Percentiles rank a stretch among this genome's conserved stretches.
Evolutionary conservation across 2,888 invertebrate genomes (phyloP).

Genomic region (Tetramorium bicarinatum): DNA sequence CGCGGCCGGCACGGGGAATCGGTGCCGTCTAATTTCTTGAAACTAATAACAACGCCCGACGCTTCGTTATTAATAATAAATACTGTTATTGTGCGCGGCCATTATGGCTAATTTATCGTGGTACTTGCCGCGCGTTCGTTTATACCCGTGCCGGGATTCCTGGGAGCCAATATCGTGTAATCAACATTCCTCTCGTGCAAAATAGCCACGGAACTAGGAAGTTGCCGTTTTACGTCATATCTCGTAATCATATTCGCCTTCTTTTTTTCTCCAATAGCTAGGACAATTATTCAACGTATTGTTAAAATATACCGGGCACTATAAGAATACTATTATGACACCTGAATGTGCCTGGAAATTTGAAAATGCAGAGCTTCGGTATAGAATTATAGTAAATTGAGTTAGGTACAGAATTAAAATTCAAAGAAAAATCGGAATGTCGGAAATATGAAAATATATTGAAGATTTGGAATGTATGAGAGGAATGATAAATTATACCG

Average conservation of each 20-base stretch:
- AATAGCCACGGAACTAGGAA: slow-evolving; percentile 66
- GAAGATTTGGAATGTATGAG: neutral
- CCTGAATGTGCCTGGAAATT: neutral
- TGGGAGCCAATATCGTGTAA: slow-evolving; percentile 67
- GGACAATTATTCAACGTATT: neutral
- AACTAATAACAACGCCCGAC: slow-evolving; percentile 49
- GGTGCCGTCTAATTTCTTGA: slow-evolving; percentile 54
- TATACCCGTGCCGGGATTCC: slow-evolving; percentile 55
- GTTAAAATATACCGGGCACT: neutral
- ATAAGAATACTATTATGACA: neutral
- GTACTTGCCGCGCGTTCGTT: slow-evolving; percentile 63
- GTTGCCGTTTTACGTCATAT: slow-evolving; percentile 59
- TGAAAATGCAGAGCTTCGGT: neutral
- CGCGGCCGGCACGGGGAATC: slow-evolving; percentile 20
- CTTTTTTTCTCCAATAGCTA: slow-evolving; percentile 10
- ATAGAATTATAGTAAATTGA: too few species aligned
- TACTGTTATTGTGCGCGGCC: slow-evolving; percentile 48
- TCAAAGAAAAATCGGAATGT: neutral
- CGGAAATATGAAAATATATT: neutral
- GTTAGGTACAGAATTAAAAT: neutral
- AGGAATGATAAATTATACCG: neutral
- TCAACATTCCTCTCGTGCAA: slow-evolving; percentile 68
- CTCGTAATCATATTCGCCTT: slow-evolving; percentile 50
- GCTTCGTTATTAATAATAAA: slow-evolving; percentile 59
- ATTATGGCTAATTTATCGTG: slow-evolving; percentile 60